phyloP scores from a whole-genome alignment of 23 tunicate genomes.

The Aplidium turbinatum region DNA sequence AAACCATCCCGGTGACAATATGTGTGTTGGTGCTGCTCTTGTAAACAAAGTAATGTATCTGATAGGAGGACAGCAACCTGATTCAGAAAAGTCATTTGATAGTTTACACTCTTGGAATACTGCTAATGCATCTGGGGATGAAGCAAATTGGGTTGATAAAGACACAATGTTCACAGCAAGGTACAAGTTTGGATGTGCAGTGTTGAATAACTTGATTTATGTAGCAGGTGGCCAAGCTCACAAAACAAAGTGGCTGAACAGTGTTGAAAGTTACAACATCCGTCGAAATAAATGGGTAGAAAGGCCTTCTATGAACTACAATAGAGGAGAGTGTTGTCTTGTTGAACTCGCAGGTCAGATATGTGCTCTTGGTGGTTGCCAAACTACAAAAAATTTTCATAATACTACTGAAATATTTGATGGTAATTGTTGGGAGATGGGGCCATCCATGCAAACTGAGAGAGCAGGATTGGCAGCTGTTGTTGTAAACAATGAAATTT shows the following conservation, averaged over 20 bases:
- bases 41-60: neutral
- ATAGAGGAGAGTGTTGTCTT: constrained; percentile 15
- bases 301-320: neutral
- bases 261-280: constrained; percentile 26
- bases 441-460: neutral
- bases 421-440: constrained; percentile 21
- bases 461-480: constrained; percentile 14
- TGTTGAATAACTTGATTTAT: constrained; percentile 10
- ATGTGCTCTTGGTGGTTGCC: constrained; percentile 9
- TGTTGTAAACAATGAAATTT: neutral
- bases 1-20: neutral
- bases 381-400: neutral
- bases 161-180: no score
- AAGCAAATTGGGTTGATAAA: neutral
- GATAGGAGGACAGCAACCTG: constrained; percentile 4
- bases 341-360: neutral
- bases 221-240: constrained; percentile 6
- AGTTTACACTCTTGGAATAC: neutral
- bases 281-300: constrained; percentile 18
- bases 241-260: neutral
- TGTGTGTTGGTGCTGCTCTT: constrained; percentile 6
- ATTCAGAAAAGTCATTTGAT: neutral
- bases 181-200: constrained; percentile 22
- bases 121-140: neutral
- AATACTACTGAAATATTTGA: constrained; percentile 1